Base-by-base conservation (phyloP, 2,888 invertebrate genomes). In the Thalpophila matura region DNA sequence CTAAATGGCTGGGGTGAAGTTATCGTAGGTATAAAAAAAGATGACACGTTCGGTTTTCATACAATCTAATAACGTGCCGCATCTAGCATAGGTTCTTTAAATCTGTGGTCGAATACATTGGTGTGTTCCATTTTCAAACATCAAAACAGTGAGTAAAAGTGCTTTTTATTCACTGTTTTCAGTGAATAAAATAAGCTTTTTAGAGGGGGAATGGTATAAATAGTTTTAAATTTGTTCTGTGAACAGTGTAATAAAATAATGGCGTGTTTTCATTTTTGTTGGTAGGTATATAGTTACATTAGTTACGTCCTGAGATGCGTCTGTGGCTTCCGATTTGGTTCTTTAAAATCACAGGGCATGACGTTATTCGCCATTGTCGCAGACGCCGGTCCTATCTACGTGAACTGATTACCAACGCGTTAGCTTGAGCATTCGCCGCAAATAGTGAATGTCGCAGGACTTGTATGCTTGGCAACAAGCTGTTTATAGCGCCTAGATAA, bases 331-430 rank as follows among this genome's bases (percentile, higher is more conserved):
- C 91, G 91, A 86, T 89, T 88, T 80, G 84, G 86, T 89, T 89
- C 88, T 90, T 89, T 86, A 85, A 88, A 90, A 84, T 78, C 86
- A 87, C 79, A 75, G 77, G 65, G 81, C 87, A 86, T 91, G 91
- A 90, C 90, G 88, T 79, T 86, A 86, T 87, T 86, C 85, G 85
- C 89, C 84, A 91, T 91, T 91, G 91, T 91, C 83, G 80, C 81
- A 78, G 80, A 75, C 83, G 83, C 84, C 88, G 84, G 83, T 80
- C 63, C 75, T 57, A 74, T 74, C 79, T 88, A 91, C 91, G 90
- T 91, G 89, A 74, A 79, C 82, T 82, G 89, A 78, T 84, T 90
- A 82, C 82, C 80, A 86, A 88, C 79, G 80, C 67, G 77, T 64
- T 71, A 60, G 43, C 65, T 50, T 60, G 55, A 60, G 51, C 65